Evolutionary conservation across 2,888 invertebrate species (phyloP), one percentile per base, ranked within the genome.

Genomic region (Morpho deidamia): DNA sequence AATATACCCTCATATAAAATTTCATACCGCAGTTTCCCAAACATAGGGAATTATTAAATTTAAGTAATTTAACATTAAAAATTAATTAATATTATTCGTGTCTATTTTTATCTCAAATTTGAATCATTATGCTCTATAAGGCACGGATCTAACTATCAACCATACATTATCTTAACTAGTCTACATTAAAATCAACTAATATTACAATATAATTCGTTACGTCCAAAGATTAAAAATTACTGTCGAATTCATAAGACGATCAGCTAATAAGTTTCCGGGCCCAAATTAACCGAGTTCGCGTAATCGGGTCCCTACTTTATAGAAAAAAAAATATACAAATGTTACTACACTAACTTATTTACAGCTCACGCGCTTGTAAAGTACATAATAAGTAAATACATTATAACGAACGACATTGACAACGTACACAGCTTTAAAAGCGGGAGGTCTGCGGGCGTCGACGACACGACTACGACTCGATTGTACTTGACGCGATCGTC

Each of bases 241-340:
- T 7, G 9, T 37, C n/a, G n/a, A n/a, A n/a, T 37, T 37, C 9
- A 37, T n/a, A 37, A 37, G n/a, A 37, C 9, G 8, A 37, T 10
- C 37, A 37, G 10, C 37, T 10, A 37, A 10, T 9, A 10, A 37
- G 37, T 23, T 23, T 23, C 1, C 23, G 23, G 23, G 23, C 39
- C 39, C 14, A 53, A 14, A 37, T 40, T 34, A 33, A 37, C 32
- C 41, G 56, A 68, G 81, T 76, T 70, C 82, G 76, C 74, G 78
- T 72, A 74, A 81, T 77, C 83, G 83, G 78, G 78, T 51, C 74
- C 74, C 79, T 76, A 78, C 77, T 64, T 64, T 65, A 50, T 23
- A 23, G n/a, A n/a, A n/a, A n/a, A 23, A 56, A 58, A 53, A 63
- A 61, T 64, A 66, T 66, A 62, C 62, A 62, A 62, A 61, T 60